Conservation (phyloP, 2,797 vertebrate species). For the Bradypus variegatus region DNA sequence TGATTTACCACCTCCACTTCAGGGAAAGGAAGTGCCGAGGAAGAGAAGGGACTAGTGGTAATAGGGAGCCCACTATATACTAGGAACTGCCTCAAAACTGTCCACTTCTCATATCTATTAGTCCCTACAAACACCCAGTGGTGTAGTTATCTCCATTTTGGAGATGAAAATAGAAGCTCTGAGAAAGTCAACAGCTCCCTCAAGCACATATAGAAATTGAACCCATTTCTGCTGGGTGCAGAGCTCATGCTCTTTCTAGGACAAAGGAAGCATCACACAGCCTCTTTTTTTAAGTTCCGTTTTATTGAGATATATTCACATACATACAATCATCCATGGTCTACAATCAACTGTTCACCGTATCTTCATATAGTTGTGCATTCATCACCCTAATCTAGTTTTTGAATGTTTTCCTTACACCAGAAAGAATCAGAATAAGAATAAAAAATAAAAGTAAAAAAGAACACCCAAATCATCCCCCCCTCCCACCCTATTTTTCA, state of each 20-base stretch:
- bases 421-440: too few relatives aligned
- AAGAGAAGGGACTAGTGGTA: background rate
- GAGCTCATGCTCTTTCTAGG: background rate
- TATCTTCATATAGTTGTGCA: too few relatives aligned
- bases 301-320: too few relatives aligned
- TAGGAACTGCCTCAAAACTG: background rate
- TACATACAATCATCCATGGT: too few relatives aligned
- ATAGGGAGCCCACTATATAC: accelerated
- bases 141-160: background rate
- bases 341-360: too few relatives aligned
- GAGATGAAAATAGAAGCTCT: background rate
- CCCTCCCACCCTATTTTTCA: too few relatives aligned
- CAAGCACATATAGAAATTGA: background rate
- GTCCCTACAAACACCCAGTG: background rate
- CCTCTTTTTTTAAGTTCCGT: background rate
- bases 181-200: background rate
- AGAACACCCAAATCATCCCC: too few relatives aligned
- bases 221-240: background rate
- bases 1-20: background rate
- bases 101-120: background rate
- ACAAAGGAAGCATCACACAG: background rate
- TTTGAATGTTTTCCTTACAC: too few relatives aligned
- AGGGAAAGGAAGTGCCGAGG: background rate
- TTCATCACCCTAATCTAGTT: too few relatives aligned
- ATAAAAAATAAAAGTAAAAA: too few relatives aligned